A percentile compares a stretch with the other conserved stretches of the same genome.
phyloP scores from a whole-genome alignment of 2,113 vertebrate genomes.

The Pterocles burchelli region DNA sequence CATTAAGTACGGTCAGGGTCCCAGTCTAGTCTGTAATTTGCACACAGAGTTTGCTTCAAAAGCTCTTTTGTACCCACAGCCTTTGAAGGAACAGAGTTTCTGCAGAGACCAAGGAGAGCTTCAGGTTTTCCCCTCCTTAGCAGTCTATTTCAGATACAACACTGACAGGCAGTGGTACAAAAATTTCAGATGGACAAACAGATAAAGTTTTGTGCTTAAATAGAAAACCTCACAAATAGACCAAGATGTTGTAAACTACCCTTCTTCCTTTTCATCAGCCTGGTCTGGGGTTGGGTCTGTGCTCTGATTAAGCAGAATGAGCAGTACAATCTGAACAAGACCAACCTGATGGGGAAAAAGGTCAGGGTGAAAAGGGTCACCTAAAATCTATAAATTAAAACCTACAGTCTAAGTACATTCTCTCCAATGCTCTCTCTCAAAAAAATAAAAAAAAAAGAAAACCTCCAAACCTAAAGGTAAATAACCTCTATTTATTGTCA shows the following conservation, averaged over 20 bases:
- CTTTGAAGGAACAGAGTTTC: conserved; percentile 25
- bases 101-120: not conserved
- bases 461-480: not conserved
- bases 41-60: not conserved
- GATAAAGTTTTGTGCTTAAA: too few relatives aligned
- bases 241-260: too few relatives aligned
- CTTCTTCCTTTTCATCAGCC: not conserved
- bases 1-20: not conserved
- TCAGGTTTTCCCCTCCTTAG: not conserved
- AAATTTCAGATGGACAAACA: too few relatives aligned
- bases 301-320: not conserved
- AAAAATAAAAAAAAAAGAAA: not conserved
- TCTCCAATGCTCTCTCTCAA: not conserved
- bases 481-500: not conserved
- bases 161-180: too few relatives aligned
- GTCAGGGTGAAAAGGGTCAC: not conserved
- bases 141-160: too few relatives aligned
- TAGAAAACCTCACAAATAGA: too few relatives aligned
- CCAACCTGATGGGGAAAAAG: not conserved
- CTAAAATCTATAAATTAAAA: not conserved
- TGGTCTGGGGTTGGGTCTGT: not conserved
- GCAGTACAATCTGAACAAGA: not conserved
- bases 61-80: not conserved
- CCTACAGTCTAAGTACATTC: not conserved
- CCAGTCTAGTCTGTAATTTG: not conserved